Conservation (phyloP, 2,113 vertebrate species). For the Colossoma macropomum region DNA sequence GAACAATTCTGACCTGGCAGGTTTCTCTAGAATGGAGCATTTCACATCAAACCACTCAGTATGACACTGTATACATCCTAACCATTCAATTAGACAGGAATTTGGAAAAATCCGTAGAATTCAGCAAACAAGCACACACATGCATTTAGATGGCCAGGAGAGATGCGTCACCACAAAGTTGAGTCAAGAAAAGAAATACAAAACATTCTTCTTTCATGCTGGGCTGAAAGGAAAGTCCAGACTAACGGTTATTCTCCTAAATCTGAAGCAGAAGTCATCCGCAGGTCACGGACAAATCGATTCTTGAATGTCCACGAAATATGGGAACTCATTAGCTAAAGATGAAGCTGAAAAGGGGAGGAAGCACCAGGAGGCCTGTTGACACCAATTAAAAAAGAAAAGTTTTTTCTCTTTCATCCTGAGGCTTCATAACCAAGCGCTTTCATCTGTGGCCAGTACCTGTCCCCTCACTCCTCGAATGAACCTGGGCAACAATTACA, state of each 20-base stretch:
- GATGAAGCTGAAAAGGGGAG: background rate
- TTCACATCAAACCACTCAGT: no score
- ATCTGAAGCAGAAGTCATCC: background rate
- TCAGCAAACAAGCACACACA: no score
- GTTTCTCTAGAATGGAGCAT: no score
- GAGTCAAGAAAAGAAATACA: background rate
- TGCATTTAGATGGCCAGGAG: background rate
- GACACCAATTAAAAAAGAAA: background rate
- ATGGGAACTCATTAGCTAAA: background rate
- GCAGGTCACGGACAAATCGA: slow-evolving; percentile 17
- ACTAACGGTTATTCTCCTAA: background rate
- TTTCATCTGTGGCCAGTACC: slow-evolving; percentile 60
- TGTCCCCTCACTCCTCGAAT: slow-evolving; percentile 53
- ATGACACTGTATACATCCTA: no score
- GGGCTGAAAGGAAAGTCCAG: background rate
- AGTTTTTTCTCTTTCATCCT: slow-evolving; percentile 22
- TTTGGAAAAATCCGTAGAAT: no score
- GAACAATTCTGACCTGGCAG: no score
- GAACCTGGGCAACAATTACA: slow-evolving; percentile 65
- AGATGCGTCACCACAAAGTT: slow-evolving; percentile 21
- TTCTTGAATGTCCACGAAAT: background rate
- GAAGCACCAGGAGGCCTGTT: background rate
- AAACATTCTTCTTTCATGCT: background rate
- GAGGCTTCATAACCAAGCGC: background rate
- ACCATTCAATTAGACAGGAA: no score